Percentiles rank a stretch among this genome's conserved stretches.
Evolutionary conservation across 2,888 invertebrate species (phyloP).

Genomic region (Synanthedon tipuliformis): DNA sequence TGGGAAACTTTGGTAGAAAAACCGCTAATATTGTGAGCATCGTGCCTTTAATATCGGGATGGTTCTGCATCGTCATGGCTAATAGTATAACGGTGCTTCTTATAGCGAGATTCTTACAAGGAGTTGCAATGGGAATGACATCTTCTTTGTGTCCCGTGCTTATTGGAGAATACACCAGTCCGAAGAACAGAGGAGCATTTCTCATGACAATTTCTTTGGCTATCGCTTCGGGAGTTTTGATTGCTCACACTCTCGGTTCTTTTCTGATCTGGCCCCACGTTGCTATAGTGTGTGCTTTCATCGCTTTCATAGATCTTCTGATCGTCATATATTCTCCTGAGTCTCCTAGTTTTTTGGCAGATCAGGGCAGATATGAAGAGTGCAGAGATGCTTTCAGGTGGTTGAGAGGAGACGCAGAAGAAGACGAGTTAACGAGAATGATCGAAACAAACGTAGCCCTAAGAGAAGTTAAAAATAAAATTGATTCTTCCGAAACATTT

Average conservation of each 20-base stretch:
- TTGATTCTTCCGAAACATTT: constrained; percentile 17
- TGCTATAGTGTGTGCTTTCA: constrained; percentile 48
- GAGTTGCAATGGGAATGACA: constrained; percentile 62
- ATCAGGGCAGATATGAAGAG: constrained; percentile 61
- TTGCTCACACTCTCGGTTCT: constrained; percentile 71
- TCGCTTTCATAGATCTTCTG: constrained; percentile 51
- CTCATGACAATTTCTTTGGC: constrained; percentile 66
- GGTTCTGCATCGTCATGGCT: constrained; percentile 51
- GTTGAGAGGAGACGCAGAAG: constrained; percentile 59
- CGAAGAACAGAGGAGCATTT: constrained; percentile 68
- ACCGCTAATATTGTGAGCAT: constrained; percentile 49
- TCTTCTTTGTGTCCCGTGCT: constrained; percentile 57
- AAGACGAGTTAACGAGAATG: constrained; percentile 41
- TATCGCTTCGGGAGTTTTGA: constrained; percentile 67
- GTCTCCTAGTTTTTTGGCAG: constrained; percentile 73
- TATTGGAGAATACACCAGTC: constrained; percentile 65
- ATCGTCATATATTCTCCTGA: constrained; percentile 61
- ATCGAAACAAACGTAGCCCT: constrained; percentile 32
- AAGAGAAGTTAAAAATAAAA: constrained; percentile 23
- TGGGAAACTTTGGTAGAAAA: constrained; percentile 65
- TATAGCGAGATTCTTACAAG: constrained; percentile 38
- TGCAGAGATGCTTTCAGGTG: constrained; percentile 66
- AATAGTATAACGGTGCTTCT: constrained; percentile 33
- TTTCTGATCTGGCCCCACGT: constrained; percentile 65
- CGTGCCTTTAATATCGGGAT: constrained; percentile 55